phyloP scores from a whole-genome alignment of 2,888 invertebrate genomes.

The Neoascia interrupta region DNA sequence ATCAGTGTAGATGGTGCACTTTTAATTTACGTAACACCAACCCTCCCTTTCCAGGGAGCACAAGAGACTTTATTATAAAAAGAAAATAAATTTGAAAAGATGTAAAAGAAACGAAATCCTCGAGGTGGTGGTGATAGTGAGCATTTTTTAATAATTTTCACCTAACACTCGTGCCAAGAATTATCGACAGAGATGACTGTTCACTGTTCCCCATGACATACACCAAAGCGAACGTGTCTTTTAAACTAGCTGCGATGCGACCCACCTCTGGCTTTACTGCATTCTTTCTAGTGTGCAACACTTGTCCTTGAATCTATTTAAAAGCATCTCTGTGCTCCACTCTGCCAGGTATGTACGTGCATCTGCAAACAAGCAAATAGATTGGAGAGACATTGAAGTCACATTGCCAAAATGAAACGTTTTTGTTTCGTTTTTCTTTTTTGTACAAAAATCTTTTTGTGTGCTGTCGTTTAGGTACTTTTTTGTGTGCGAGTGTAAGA shows the following conservation, averaged over 20 bases:
- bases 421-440: background rate
- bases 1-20: background rate
- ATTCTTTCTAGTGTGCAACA: constrained; percentile 60
- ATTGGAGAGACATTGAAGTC: constrained; percentile 62
- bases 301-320: constrained; percentile 70
- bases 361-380: constrained; percentile 66
- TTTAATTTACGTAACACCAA: constrained; percentile 49
- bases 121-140: constrained; percentile 24
- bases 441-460: background rate
- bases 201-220: constrained; percentile 36
- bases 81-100: constrained; percentile 20
- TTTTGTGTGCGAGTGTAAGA: background rate
- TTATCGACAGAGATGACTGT: constrained; percentile 59
- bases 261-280: constrained; percentile 41
- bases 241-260: constrained; percentile 33
- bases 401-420: constrained; percentile 56
- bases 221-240: constrained; percentile 37
- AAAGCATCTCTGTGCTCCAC: constrained; percentile 56
- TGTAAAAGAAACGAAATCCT: constrained; percentile 40
- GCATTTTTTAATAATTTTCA: constrained; percentile 43
- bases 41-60: no score
- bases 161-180: constrained; percentile 64
- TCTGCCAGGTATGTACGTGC: constrained; percentile 66
- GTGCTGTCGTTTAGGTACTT: background rate
- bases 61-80: constrained; percentile 26